phyloP scores from a whole-genome alignment of 2,113 vertebrate genomes.

The Glaucidium brasilianum region DNA sequence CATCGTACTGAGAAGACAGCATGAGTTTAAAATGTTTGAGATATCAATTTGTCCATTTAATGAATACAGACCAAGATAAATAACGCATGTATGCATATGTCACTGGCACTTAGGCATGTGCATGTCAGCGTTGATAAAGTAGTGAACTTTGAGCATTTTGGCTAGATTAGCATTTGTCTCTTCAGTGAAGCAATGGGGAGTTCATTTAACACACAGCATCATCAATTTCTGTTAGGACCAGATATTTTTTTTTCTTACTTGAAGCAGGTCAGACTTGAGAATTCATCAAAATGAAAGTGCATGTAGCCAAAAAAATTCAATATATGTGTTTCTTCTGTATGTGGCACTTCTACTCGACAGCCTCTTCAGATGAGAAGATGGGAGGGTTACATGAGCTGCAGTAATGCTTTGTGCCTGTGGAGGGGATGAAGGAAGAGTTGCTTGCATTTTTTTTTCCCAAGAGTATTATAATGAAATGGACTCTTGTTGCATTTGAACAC shows the following conservation, averaged over 20 bases:
- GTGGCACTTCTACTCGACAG: neutral
- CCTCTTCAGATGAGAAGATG: neutral
- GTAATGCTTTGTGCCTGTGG: neutral
- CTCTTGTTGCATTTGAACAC: conserved; percentile 5
- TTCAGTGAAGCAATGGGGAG: neutral
- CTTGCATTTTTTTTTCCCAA: neutral
- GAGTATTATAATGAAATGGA: neutral
- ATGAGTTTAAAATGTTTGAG: neutral
- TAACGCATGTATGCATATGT: conserved; percentile 28
- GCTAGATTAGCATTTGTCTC: neutral
- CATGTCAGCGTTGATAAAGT: conserved; percentile 14
- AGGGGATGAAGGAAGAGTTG: neutral
- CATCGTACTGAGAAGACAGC: neutral
- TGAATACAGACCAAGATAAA: conserved; percentile 43
- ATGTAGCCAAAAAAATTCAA: neutral
- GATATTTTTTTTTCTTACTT: neutral
- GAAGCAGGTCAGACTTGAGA: neutral
- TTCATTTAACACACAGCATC: neutral
- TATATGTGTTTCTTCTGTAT: neutral
- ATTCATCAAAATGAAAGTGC: neutral
- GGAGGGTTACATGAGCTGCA: neutral
- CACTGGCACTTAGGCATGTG: conserved; percentile 30
- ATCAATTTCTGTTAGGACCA: neutral
- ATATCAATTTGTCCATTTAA: conserved; percentile 44
- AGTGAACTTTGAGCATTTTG: neutral